Percentiles rank a stretch among this genome's conserved stretches.
Evolutionary conservation across 2,888 invertebrate species (phyloP).

Genomic region (Lymantria monacha): DNA sequence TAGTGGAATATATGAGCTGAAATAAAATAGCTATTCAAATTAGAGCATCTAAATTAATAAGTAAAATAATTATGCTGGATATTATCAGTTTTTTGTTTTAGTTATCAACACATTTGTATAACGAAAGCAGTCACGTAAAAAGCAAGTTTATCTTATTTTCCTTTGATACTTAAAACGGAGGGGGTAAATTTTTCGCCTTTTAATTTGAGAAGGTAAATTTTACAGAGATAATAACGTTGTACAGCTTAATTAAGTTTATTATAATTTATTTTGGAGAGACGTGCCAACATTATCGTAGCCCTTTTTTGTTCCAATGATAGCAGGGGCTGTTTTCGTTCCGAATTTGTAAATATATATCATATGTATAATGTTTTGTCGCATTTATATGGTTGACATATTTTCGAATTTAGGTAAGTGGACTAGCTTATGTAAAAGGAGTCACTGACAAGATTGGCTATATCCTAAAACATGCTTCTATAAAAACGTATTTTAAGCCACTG

Average conservation of each 20-base stretch:
- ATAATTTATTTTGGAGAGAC: constrained; percentile 71
- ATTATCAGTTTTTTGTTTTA: constrained; percentile 9
- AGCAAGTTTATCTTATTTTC: constrained; percentile 54
- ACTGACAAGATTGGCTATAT: no score
- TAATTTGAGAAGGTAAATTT: constrained; percentile 64
- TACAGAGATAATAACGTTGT: constrained; percentile 68
- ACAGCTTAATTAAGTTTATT: constrained; percentile 79
- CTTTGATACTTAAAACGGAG: constrained; percentile 48
- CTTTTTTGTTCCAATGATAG: constrained; percentile 22
- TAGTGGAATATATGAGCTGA: no score
- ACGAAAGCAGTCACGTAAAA: constrained; percentile 55
- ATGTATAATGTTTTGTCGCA: no score
- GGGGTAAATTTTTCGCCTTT: constrained; percentile 54
- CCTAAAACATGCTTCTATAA: no score
- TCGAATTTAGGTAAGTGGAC: no score
- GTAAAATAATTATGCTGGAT: no score
- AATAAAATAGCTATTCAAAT: no score
- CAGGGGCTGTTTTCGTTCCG: not conserved
- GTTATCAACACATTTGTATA: constrained; percentile 27
- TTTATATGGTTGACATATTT: no score
- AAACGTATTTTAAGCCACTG: no score
- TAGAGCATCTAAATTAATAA: no score
- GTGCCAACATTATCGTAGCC: constrained; percentile 44
- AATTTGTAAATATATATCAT: not conserved
- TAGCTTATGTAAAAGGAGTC: no score